Evolutionary conservation across 2,888 invertebrate genomes (phyloP), one percentile per base, ranked within the genome.

Genomic region (Pollenia labialis): DNA sequence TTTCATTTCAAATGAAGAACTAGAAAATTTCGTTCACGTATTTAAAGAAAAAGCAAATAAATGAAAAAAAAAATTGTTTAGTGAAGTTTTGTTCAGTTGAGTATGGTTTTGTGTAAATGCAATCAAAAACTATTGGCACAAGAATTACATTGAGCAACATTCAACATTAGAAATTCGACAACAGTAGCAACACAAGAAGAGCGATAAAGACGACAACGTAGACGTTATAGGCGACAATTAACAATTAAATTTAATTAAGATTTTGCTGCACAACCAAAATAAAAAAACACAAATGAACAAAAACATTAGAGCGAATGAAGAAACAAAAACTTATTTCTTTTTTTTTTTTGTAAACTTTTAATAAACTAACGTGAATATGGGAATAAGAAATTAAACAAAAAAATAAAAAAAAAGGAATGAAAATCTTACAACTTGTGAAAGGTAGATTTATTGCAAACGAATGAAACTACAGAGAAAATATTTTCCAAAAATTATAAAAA

Each of bases 241-340:
- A 88, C 89, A 88, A 88, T 88, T 88, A 88, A 88, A 88, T 88
- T 88, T 89, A 89, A 89, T 89, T 89, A 88, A 88, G 84, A 74
- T 72, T 87, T 81, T 84, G 71, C 84, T 77, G 75, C 54, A 76
- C 69, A 83, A 75, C 62, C 75, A n/a, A 75, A 60, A 79, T n/a
- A 46, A 84, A 72, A 48, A 62, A 77, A 77, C 60, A 69, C 11
- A 68, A 44, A 12, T 4, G 18, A 77, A 77, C 60, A 69, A 14
- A 68, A 44, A 18, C 8, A 11, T 32, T 32, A 50, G 32, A 64
- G 68, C 9, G 32, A 66, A 60, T 16, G 11, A 18, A 56, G n/a
- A 56, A 75, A 58, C 40, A 16, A 44, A 68, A 75, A 52, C 71
- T 80, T 23, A 10, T 75, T n/a, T 76, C 66, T 66, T 56, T 66